Base-by-base conservation (phyloP, 2,113 vertebrate species). In the Nesogale talazaci region DNA sequence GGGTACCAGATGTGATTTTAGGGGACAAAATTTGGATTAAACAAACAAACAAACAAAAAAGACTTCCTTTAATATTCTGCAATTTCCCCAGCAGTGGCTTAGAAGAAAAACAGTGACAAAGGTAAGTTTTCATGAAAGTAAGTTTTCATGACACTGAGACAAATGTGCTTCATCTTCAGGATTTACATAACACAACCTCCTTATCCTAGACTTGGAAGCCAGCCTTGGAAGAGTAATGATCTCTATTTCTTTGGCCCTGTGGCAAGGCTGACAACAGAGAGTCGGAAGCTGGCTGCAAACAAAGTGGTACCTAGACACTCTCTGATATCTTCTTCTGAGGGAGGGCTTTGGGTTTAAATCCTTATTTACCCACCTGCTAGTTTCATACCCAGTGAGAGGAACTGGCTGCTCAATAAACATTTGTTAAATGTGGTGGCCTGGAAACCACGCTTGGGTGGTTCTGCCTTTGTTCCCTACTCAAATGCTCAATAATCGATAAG, bases 1-100 rank as follows among this genome's bases (percentile, higher is more conserved):
- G 59, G 40, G 77, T 61, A 34, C 36, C 59, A 63, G 69, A 34
- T 90, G 56, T 59, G 74, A 88, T 75, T 86, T 93, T 86, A 89
- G 38, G 77, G 14, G 88, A 57, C 15, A 83, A 94, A 89, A 86
- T 81, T 80, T 90, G 52, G 14, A 67, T 67, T 67, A 52, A 52
- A 52, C 46, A 52, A 52, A 52, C 46, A 52, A 6, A 52, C 31
- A 69, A 77, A n/a, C n/a, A n/a, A n/a, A n/a, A 5, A 31, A 4
- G 4, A 38, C 34, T 81, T 83, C 63, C 46, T 90, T 90, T 36
- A n/a, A 69, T 85, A 89, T 67, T 6, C 25, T 89, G 3, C 1
- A 70, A 56, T 61, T 89, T 91, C 6, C 19, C 40, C 34, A 89
- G 36, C 15, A 91, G 19, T 67, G 65, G 42, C 78, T 94, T 85